These are phyloP conservation scores for Arnoldichthys spilopterus DNA, from an alignment of 2,797 vertebrate species.

Conservation along the genomic window DNA sequence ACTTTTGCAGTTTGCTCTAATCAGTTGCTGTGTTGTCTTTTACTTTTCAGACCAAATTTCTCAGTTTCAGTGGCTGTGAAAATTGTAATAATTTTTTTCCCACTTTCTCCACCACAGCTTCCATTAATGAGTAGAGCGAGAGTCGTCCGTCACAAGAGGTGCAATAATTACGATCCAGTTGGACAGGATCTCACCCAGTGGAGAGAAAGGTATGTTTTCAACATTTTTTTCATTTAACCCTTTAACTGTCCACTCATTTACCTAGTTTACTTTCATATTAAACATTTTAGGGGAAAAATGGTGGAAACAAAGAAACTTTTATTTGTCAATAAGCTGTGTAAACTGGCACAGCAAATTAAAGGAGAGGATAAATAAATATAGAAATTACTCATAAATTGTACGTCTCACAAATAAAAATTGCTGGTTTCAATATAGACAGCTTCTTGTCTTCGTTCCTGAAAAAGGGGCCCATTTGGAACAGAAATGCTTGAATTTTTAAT, in stretches of 20 bases:
- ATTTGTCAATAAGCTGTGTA: background rate
- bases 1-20: too few relatives aligned
- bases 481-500: too few relatives aligned
- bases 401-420: background rate
- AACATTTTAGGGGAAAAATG: background rate
- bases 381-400: background rate
- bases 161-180: slow-evolving; percentile 9
- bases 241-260: slow-evolving; percentile 41
- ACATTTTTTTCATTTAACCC: background rate
- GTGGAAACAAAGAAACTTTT: background rate
- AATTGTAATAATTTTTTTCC: background rate
- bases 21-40: too few relatives aligned
- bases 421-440: background rate
- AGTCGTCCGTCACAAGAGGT: background rate
- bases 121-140: slow-evolving; percentile 12
- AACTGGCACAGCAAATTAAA: background rate
- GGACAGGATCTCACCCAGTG: slow-evolving; percentile 18
- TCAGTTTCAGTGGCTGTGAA: background rate
- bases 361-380: background rate
- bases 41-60: too few relatives aligned
- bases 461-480: too few relatives aligned
- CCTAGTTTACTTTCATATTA: background rate
- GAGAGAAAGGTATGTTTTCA: slow-evolving; percentile 34
- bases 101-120: slow-evolving; percentile 14
- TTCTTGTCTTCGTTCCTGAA: background rate